phyloP scores from a whole-genome alignment of 2,888 invertebrate genomes.

The Trichogramma dendrolimi region DNA sequence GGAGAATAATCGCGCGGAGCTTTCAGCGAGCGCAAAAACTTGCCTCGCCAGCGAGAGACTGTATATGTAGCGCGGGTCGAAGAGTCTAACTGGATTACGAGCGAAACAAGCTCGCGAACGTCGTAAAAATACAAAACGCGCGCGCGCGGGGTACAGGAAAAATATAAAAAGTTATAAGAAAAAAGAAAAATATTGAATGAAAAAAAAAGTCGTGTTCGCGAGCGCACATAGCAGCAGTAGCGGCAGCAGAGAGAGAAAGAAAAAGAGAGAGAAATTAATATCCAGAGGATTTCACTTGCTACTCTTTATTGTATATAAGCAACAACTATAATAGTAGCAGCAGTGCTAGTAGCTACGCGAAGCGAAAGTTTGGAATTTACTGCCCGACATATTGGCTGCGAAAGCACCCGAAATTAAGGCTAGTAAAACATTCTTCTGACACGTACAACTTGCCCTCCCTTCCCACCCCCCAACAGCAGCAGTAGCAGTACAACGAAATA shows the following conservation, averaged over 20 bases:
- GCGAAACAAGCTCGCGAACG: conserved; percentile 21
- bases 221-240: neutral
- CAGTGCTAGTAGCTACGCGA: too few species aligned
- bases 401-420: conserved; percentile 50
- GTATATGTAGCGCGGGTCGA: conserved; percentile 20
- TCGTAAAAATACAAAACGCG: conserved; percentile 23
- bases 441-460: conserved; percentile 31
- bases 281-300: conserved; percentile 27
- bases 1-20: neutral
- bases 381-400: conserved; percentile 50
- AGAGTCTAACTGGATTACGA: conserved; percentile 24
- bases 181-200: conserved; percentile 23
- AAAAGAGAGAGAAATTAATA: conserved; percentile 29
- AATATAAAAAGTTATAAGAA: conserved; percentile 25
- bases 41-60: neutral
- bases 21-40: conserved; percentile 1
- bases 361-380: conserved; percentile 48
- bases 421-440: conserved; percentile 50
- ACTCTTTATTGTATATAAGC: neutral
- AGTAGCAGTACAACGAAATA: conserved; percentile 21
- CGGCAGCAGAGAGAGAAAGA: conserved; percentile 12
- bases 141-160: conserved; percentile 2
- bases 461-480: neutral
- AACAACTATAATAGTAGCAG: too few species aligned
- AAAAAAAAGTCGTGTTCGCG: conserved; percentile 19